Conservation (phyloP, 2,797 vertebrate genomes). For the Tragelaphus eurycerus region DNA sequence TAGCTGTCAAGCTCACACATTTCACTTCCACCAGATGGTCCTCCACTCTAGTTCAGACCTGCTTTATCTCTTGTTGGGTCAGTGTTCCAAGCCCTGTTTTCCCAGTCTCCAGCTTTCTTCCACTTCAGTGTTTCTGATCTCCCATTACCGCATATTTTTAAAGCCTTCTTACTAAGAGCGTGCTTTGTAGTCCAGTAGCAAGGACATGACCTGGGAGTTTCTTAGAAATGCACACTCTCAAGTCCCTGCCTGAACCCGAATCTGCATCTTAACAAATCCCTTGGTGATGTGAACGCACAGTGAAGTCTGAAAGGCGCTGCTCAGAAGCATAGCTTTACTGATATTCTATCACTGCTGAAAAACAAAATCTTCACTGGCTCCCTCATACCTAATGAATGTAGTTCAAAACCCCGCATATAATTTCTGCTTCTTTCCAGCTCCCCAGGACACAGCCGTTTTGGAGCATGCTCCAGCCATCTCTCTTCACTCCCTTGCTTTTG, state of each 20-base stretch:
- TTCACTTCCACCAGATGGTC: not conserved
- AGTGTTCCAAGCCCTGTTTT: not conserved
- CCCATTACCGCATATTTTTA: not conserved
- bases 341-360: not conserved
- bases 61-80: not conserved
- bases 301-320: not conserved
- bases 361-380: not conserved
- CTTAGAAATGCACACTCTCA: not conserved
- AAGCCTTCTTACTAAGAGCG: not conserved
- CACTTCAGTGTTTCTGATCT: not conserved
- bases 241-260: not conserved
- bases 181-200: not conserved
- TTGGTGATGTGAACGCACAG: not conserved
- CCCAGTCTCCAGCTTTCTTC: not conserved
- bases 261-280: not conserved
- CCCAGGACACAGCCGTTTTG: not conserved
- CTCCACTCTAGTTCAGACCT: not conserved
- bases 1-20: not conserved
- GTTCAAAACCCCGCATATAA: not conserved
- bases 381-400: not conserved
- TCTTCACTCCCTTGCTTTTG: not conserved
- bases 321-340: not conserved
- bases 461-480: not conserved
- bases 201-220: not conserved
- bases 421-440: not conserved